Evolutionary conservation across 2,888 invertebrate genomes (phyloP).

Genomic region (Watsonalla cultraria): DNA sequence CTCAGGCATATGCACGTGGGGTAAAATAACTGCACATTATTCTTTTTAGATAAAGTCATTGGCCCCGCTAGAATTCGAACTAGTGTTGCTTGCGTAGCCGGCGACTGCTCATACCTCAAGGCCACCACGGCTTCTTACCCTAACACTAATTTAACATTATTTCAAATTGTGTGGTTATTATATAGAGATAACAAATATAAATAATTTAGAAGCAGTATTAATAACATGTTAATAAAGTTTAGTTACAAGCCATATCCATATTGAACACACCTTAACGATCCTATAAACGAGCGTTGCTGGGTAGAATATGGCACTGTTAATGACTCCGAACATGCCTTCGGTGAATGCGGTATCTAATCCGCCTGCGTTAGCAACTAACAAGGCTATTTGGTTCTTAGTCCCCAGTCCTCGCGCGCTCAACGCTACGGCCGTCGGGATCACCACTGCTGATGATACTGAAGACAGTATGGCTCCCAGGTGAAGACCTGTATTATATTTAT

Average conservation of each 20-base stretch:
- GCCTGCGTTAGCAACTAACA: constrained; percentile 94
- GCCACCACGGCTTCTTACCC: too few species aligned
- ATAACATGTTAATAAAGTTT: background rate
- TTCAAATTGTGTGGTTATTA: too few species aligned
- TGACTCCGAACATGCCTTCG: constrained; percentile 94
- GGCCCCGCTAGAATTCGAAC: too few species aligned
- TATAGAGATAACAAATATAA: too few species aligned
- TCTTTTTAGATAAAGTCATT: too few species aligned
- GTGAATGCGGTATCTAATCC: constrained; percentile 97
- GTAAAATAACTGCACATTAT: too few species aligned
- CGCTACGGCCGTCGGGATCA: constrained; percentile 92
- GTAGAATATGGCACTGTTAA: constrained; percentile 92
- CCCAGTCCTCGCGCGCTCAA: constrained; percentile 91
- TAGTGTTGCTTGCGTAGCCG: too few species aligned
- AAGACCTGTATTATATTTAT: constrained; percentile 63
- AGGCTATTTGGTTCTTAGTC: constrained; percentile 93
- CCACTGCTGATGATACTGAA: constrained; percentile 97
- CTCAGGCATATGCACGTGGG: too few species aligned
- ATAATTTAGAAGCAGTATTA: background rate
- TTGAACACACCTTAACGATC: constrained; percentile 52
- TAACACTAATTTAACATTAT: too few species aligned
- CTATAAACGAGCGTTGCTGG: constrained; percentile 81
- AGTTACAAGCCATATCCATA: background rate
- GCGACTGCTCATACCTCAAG: too few species aligned
- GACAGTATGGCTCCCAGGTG: constrained; percentile 91